Conservation (phyloP, 2,113 vertebrate genomes). For the Hiodon alosoides region DNA sequence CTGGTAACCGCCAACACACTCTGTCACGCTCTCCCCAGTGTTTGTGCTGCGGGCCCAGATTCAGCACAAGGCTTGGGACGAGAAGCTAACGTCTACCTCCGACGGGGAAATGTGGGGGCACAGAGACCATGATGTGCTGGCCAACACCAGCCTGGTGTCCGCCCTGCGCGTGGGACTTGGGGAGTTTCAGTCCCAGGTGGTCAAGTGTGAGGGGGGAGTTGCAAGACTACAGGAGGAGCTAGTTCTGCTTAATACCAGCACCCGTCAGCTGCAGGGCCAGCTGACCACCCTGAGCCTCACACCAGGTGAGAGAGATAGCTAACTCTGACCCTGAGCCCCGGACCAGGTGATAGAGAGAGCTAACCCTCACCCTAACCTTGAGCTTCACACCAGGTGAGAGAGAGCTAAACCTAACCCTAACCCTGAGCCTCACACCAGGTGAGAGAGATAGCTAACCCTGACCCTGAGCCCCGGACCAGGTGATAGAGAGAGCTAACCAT, state of each 20-base stretch:
- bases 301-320: constrained; percentile 34
- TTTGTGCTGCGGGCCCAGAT: not conserved
- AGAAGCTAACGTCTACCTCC: not conserved
- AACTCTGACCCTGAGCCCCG: no score
- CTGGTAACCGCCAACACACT: not conserved
- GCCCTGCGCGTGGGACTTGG: constrained; percentile 28
- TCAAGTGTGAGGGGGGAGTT: constrained; percentile 29
- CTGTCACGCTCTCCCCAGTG: not conserved
- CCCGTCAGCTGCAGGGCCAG: constrained; percentile 30
- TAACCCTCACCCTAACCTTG: not conserved
- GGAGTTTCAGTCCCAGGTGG: not conserved
- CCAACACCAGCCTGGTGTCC: constrained; percentile 19
- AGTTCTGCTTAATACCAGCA: constrained; percentile 43
- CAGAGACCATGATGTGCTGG: not conserved
- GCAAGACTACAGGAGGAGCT: constrained; percentile 29
- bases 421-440: no score
- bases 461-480: no score
- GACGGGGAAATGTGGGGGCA: not conserved
- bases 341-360: no score
- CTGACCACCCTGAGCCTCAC: constrained; percentile 31
- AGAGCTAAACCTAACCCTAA: constrained; percentile 11
- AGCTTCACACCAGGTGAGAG: constrained; percentile 37
- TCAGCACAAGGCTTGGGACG: not conserved
- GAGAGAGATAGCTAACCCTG: not conserved
- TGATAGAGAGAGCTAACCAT: not conserved